Conservation (phyloP, 2,888 invertebrate genomes). For the Apamea monoglypha region DNA sequence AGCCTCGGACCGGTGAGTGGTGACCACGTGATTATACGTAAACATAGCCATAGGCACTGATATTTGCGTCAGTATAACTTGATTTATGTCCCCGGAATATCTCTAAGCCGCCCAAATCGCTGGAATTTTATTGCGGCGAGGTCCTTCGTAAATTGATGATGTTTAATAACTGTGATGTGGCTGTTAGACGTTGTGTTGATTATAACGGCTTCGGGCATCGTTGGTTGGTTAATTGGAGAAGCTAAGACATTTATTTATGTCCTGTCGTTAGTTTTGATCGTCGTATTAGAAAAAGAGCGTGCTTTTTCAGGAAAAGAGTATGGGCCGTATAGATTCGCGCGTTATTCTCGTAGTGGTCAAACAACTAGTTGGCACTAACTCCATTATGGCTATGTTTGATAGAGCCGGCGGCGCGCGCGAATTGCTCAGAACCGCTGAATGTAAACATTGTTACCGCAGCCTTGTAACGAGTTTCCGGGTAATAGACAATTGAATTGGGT, state of each 20-base stretch:
- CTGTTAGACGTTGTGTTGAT: slow-evolving; percentile 37
- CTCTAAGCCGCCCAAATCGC: slow-evolving; percentile 48
- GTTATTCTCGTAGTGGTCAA: slow-evolving; percentile 13
- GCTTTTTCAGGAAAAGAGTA: not conserved
- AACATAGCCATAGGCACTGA: slow-evolving; percentile 79
- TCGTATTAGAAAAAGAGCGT: slow-evolving; percentile 1
- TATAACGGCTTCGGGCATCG: slow-evolving; percentile 32
- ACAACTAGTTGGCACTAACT: slow-evolving; percentile 16
- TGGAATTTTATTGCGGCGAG: slow-evolving; percentile 57
- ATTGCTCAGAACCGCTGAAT: slow-evolving; percentile 7
- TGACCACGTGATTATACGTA: slow-evolving; percentile 87
- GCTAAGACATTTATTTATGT: slow-evolving; percentile 31
- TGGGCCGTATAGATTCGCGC: not conserved
- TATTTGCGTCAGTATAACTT: slow-evolving; percentile 66
- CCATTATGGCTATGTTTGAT: slow-evolving; percentile 17
- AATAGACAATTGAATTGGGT: slow-evolving; percentile 19
- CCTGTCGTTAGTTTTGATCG: slow-evolving; percentile 25
- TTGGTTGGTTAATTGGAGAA: slow-evolving; percentile 38
- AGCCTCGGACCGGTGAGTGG: slow-evolving; percentile 97
- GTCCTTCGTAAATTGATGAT: slow-evolving; percentile 60
- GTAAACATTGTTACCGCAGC: slow-evolving; percentile 56
- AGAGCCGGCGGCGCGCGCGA: slow-evolving; percentile 29
- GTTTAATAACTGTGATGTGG: slow-evolving; percentile 24
- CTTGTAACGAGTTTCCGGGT: slow-evolving; percentile 9
- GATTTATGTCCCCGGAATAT: slow-evolving; percentile 59